These are phyloP conservation scores for Limosa lapponica DNA, from an alignment of 2,797 vertebrate genomes.

Conservation along the genomic window DNA sequence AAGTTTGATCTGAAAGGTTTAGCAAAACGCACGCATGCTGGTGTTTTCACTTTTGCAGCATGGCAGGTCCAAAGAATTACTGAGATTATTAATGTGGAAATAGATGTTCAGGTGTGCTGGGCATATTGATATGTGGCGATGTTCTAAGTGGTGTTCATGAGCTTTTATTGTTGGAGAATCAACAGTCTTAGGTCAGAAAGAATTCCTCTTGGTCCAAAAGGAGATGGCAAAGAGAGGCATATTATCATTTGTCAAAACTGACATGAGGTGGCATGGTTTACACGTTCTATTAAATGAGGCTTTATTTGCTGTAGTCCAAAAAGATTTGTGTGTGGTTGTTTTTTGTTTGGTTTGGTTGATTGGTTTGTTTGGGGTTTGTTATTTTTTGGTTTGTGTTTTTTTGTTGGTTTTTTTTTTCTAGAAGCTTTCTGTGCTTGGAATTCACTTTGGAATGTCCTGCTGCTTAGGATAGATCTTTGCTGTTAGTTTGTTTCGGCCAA, in stretches of 20 bases:
- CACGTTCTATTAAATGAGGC: background rate
- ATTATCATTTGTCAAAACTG: background rate
- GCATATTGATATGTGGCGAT: background rate
- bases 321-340: background rate
- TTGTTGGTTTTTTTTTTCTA: background rate
- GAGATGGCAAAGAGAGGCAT: background rate
- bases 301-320: background rate
- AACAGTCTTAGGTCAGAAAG: background rate
- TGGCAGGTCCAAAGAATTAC: background rate
- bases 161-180: background rate
- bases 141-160: background rate
- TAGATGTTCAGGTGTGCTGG: background rate
- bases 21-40: background rate
- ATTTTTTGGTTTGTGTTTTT: background rate
- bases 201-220: background rate
- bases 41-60: background rate
- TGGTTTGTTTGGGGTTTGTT: background rate
- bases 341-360: background rate
- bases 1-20: background rate
- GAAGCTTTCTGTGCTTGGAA: background rate
- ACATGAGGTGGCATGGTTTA: background rate
- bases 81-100: background rate
- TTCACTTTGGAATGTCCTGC: background rate
- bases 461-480: background rate
- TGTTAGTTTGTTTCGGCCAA: background rate